These are phyloP conservation scores for Leucopsar rothschildi DNA, from an alignment of 2,113 vertebrate species.

Conservation along the genomic window DNA sequence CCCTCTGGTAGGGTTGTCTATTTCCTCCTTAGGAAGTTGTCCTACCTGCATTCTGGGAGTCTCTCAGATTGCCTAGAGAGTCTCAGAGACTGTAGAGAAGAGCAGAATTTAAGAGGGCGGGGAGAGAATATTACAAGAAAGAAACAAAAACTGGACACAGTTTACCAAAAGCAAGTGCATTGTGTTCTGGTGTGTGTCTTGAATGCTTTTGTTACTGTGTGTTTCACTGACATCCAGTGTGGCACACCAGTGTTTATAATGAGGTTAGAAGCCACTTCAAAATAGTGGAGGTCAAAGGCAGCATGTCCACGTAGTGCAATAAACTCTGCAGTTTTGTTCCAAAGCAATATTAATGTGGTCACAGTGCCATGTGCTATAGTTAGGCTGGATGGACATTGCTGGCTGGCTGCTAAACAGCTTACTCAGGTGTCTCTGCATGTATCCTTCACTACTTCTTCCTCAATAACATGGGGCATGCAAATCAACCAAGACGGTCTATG, in stretches of 20 bases:
- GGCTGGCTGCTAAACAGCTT: neutral
- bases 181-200: neutral
- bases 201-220: neutral
- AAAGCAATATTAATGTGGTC: neutral
- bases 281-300: neutral
- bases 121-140: neutral
- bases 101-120: neutral
- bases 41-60: accelerated
- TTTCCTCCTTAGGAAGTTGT: neutral
- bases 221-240: neutral
- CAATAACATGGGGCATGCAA: neutral
- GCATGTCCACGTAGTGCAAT: neutral
- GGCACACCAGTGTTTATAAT: neutral
- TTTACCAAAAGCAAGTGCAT: neutral
- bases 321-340: neutral
- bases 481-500: neutral
- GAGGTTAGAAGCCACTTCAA: neutral
- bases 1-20: neutral
- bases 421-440: neutral
- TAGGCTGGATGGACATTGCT: neutral
- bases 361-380: neutral
- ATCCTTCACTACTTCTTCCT: neutral
- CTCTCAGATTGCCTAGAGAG: neutral
- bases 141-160: neutral
- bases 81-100: neutral